phyloP scores from a whole-genome alignment of 2,888 invertebrate species.

The Agrypnus murinus region DNA sequence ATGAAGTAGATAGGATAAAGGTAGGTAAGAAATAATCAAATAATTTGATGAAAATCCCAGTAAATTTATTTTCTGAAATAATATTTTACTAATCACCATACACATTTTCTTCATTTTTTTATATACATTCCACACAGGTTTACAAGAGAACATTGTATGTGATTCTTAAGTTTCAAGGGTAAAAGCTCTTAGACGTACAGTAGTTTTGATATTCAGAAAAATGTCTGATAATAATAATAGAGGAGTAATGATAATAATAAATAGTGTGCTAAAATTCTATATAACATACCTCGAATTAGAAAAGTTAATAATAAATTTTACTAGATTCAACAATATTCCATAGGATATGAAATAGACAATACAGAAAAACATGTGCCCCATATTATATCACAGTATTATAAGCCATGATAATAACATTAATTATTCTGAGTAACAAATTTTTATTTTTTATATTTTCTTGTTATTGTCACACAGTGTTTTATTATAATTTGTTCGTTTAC shows the following conservation, averaged over 20 bases:
- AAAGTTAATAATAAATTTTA: slow-evolving; percentile 36
- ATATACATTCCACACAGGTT: background rate
- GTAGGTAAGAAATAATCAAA: no score
- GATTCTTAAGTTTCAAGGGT: background rate
- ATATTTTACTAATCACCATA: no score
- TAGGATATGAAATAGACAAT: slow-evolving; percentile 46
- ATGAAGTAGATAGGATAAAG: no score
- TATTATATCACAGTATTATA: slow-evolving; percentile 47
- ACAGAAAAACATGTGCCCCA: slow-evolving; percentile 47
- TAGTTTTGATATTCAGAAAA: background rate
- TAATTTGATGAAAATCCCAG: no score
- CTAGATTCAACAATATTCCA: slow-evolving; percentile 41
- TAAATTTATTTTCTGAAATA: no score
- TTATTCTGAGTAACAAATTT: slow-evolving; percentile 35
- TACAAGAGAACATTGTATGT: slow-evolving; percentile 2
- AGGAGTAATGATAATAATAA: background rate
- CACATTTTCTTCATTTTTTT: background rate
- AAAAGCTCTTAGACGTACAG: background rate
- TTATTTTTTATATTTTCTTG: no score
- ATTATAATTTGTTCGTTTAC: slow-evolving; percentile 25
- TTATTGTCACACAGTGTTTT: slow-evolving; percentile 38
- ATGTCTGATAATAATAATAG: no score
- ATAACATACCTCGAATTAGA: slow-evolving; percentile 17
- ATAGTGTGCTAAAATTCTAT: slow-evolving; percentile 16
- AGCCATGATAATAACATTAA: slow-evolving; percentile 45